phyloP scores from a whole-genome alignment of 2,888 invertebrate species.

The Clostera curtula region DNA sequence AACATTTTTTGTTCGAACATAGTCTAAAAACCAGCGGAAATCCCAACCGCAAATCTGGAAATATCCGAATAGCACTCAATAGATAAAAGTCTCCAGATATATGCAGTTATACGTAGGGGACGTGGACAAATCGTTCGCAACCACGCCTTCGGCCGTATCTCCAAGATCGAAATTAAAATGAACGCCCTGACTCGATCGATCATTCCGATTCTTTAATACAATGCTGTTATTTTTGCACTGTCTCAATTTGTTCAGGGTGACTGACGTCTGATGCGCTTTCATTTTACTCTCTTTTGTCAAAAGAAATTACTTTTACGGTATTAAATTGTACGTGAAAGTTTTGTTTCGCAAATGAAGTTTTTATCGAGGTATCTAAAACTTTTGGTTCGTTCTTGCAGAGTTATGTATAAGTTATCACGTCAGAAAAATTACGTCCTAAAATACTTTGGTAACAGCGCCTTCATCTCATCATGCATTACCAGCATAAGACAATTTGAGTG shows the following conservation, averaged over 20 bases:
- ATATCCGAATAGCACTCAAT: conserved; percentile 13
- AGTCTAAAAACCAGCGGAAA: conserved; percentile 13
- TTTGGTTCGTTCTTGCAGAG: conserved; percentile 3
- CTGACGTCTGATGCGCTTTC: conserved; percentile 49
- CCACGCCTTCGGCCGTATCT: conserved; percentile 66
- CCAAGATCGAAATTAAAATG: conserved; percentile 71
- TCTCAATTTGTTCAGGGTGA: conserved; percentile 61
- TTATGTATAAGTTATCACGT: too few relatives aligned
- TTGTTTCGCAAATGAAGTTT: background rate
- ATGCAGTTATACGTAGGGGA: conserved; percentile 49
- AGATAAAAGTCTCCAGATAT: conserved; percentile 16
- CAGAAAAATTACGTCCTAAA: too few relatives aligned
- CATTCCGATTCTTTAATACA: conserved; percentile 70
- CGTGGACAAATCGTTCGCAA: conserved; percentile 68
- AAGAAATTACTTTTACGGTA: conserved; percentile 27
- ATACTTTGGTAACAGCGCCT: too few relatives aligned
- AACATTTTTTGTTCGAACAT: too few relatives aligned
- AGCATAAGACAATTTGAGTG: too few relatives aligned
- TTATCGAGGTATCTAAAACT: background rate
- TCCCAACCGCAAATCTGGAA: conserved; percentile 9
- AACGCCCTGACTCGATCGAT: conserved; percentile 69
- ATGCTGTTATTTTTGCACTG: conserved; percentile 64
- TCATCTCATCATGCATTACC: too few relatives aligned
- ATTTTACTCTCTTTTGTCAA: conserved; percentile 44
- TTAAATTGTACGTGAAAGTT: conserved; percentile 15